These are phyloP conservation scores for Poecile montanus DNA, from an alignment of 2,797 vertebrate genomes.

Conservation along the genomic window DNA sequence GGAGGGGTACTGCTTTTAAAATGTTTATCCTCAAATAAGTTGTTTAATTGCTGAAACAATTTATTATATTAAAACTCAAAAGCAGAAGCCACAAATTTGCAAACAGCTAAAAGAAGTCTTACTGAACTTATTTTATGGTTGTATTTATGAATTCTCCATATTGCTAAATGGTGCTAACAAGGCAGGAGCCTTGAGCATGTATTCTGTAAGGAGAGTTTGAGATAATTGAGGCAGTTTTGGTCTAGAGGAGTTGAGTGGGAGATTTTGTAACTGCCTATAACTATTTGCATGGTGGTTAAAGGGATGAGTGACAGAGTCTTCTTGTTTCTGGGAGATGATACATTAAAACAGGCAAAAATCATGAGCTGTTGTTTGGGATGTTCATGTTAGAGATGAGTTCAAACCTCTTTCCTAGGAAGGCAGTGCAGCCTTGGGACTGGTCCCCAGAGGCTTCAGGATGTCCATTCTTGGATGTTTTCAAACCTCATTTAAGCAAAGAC, in stretches of 20 bases:
- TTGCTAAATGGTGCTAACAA: not conserved
- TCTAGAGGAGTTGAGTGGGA: not conserved
- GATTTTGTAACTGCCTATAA: not conserved
- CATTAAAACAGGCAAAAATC: not conserved
- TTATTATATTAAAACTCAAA: not conserved
- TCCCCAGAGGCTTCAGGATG: not conserved
- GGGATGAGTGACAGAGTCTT: not conserved
- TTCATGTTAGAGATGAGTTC: not conserved
- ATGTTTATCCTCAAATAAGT: not conserved
- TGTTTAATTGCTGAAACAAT: not conserved
- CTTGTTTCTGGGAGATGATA: not conserved
- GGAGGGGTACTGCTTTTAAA: not conserved
- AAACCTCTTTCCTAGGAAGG: not conserved
- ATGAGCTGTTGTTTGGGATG: not conserved
- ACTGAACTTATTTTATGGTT: not conserved
- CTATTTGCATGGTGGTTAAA: not conserved
- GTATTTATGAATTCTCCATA: not conserved
- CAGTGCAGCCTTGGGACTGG: not conserved
- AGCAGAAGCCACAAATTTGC: not conserved
- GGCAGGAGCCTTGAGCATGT: not conserved
- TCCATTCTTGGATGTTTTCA: not conserved
- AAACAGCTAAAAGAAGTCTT: not conserved
- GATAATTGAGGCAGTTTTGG: not conserved
- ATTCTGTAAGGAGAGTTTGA: not conserved
- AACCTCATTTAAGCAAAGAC: not conserved